Evolutionary conservation across 2,888 invertebrate species (phyloP), one percentile per base, ranked within the genome.

Genomic region (Dolichopus griseipennis): DNA sequence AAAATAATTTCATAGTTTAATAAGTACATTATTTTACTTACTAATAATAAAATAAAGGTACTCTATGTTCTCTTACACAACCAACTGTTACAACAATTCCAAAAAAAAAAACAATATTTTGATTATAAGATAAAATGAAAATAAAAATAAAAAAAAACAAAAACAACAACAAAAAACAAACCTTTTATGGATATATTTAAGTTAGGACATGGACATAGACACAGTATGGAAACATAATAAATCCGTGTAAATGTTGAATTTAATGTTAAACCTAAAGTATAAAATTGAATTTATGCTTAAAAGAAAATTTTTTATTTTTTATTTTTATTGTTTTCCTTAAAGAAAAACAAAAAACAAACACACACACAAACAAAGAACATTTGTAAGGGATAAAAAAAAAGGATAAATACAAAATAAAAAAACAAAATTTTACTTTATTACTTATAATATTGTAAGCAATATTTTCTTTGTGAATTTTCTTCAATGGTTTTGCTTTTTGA

Each of bases 271-370:
- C 12, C 15, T 52, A 52, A n/a, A 52, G 52, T 52, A 52, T 6
- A 52, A 52, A 52, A 52, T 52, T 52, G 52, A 52, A 52, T 52
- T 52, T 52, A 52, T n/a, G 18, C 52, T 52, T 52, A 52, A 52
- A 52, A 15, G 52, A 15, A 12, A 15, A 52, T 52, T 52, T 52
- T n/a, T 2, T 12, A 18, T 52, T 52, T 52, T 12, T 52, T 52
- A 1, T 52, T 7, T 5, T n/a, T 52, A 2, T 52, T 18, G 6
- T 52, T 52, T 6, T n/a, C 9, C 1, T 5, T 5, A 41, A 41
- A 41, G 8, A 41, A 15, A 41, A 41, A 41, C 3, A 41, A 41
- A 52, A 12, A 52, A 52, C 18, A 52, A 37, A 37, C 6, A 37
- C 37, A 8, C n/a, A n/a, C n/a, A n/a, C n/a, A n/a, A n/a, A n/a